Evolutionary conservation across 1,140 invertebrate genomes (phyloP).

Genomic region (Chelonus insularis): DNA sequence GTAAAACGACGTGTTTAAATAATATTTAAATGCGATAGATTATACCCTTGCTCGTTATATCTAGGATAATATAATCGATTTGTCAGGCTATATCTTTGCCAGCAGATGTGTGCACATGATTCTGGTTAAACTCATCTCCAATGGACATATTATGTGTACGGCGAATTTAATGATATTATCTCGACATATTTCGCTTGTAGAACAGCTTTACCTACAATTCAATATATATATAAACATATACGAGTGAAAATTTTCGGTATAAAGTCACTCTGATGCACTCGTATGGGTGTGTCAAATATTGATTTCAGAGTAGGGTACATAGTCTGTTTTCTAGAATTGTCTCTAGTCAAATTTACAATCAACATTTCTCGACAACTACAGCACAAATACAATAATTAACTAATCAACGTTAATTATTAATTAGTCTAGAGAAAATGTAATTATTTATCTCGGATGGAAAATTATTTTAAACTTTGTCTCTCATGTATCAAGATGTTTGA

Average conservation of each 20-base stretch:
- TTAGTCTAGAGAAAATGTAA: neutral
- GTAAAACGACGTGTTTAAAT: neutral
- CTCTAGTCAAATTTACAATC: conserved; percentile 7
- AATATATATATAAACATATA: neutral
- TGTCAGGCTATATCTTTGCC: conserved; percentile 2
- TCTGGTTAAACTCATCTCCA: conserved; percentile 49
- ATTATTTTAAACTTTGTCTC: no score
- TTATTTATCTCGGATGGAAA: no score
- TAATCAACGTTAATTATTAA: neutral
- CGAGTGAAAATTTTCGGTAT: neutral
- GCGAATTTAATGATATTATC: conserved; percentile 46
- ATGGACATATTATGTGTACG: conserved; percentile 50
- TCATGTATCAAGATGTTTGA: no score
- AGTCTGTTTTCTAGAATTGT: neutral
- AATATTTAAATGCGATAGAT: conserved; percentile 3
- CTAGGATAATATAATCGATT: neutral
- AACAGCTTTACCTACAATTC: neutral
- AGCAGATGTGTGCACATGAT: conserved; percentile 2
- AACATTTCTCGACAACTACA: neutral
- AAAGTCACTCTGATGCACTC: neutral
- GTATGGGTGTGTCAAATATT: neutral
- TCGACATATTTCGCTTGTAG: conserved; percentile 2
- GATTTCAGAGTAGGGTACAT: neutral
- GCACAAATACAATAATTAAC: neutral
- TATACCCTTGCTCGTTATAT: neutral